Conservation (phyloP, 2,797 vertebrate genomes). For the Sebastes steindachneri region DNA sequence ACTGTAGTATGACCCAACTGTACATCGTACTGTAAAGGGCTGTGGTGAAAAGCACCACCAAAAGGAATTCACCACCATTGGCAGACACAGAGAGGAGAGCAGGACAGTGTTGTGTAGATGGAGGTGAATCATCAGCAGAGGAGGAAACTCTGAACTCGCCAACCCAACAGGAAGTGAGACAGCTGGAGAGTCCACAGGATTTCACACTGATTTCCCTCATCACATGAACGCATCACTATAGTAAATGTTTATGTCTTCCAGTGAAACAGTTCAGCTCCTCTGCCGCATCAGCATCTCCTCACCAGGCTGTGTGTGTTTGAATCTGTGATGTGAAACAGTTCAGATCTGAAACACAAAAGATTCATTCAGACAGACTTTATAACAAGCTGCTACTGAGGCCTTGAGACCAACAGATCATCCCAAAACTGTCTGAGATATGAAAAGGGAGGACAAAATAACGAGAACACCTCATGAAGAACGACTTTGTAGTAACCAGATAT, state of each 20-base stretch:
- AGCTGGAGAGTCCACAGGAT: slow-evolving; percentile 8
- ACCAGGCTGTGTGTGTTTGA: background rate
- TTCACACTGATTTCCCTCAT: slow-evolving; percentile 5
- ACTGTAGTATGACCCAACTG: background rate
- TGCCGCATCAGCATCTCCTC: background rate
- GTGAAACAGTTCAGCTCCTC: background rate
- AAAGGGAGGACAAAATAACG: background rate
- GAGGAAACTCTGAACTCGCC: slow-evolving; percentile 2
- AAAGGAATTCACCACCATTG: background rate
- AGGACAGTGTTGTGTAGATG: background rate
- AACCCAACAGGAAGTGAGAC: background rate
- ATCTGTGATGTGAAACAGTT: background rate
- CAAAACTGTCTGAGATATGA: background rate
- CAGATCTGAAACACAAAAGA: background rate
- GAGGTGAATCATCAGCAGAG: slow-evolving; percentile 11
- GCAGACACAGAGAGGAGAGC: background rate
- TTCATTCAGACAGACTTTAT: background rate
- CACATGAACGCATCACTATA: background rate
- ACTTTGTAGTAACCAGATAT: background rate
- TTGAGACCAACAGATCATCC: background rate
- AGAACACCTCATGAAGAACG: background rate
- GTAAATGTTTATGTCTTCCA: background rate
- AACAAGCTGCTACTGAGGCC: background rate
- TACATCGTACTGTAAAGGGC: background rate
- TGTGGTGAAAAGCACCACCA: background rate